Conservation (phyloP, 2,888 invertebrate genomes). For the Amiota communis region DNA sequence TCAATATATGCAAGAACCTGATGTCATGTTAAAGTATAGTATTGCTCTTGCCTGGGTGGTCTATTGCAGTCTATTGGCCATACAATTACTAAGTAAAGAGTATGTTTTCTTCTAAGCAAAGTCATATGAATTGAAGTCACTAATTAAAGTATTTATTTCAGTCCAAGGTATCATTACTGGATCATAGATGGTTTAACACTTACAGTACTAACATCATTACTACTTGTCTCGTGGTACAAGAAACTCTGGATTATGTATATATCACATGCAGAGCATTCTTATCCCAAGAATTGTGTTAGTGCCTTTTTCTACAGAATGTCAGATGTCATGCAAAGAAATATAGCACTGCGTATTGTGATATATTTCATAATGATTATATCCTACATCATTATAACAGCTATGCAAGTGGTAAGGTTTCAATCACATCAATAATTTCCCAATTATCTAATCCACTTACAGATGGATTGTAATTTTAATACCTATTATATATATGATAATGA, state of each 20-base stretch:
- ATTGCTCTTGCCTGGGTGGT: conserved; percentile 78
- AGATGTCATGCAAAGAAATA: conserved; percentile 77
- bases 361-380: conserved; percentile 81
- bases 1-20: conserved; percentile 82
- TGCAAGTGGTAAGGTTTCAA: conserved; percentile 53
- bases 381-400: conserved; percentile 74
- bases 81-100: conserved; percentile 77
- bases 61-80: conserved; percentile 76
- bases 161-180: conserved; percentile 69
- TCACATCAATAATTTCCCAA: neutral
- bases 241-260: conserved; percentile 78
- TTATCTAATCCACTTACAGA: conserved; percentile 31
- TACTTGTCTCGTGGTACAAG: conserved; percentile 85
- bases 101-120: conserved; percentile 48
- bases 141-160: neutral
- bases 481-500: conserved; percentile 32
- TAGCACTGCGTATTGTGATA: conserved; percentile 77
- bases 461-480: conserved; percentile 40
- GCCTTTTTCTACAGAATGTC: conserved; percentile 78
- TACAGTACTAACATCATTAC: conserved; percentile 76
- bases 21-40: conserved; percentile 90
- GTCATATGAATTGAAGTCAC: neutral
- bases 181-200: conserved; percentile 73
- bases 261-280: conserved; percentile 56
- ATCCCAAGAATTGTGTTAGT: conserved; percentile 75